Evolutionary conservation across 2,888 invertebrate species (phyloP).

Genomic region (Nomada goodeniana): DNA sequence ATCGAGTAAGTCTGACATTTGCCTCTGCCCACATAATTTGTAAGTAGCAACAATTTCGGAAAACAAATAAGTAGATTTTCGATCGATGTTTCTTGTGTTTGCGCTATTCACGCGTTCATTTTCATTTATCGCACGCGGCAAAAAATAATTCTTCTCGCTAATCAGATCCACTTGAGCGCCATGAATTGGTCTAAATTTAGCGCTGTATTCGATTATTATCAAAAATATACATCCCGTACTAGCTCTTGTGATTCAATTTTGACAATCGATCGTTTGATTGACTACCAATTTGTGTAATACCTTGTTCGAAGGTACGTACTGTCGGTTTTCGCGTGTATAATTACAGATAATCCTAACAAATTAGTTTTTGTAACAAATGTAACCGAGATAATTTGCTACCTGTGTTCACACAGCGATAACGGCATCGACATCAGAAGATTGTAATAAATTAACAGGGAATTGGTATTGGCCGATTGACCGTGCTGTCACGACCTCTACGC

Average conservation of each 20-base stretch:
- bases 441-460: constrained; percentile 81
- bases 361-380: background rate
- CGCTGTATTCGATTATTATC: constrained; percentile 12
- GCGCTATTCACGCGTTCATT: too few relatives aligned
- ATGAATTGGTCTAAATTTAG: constrained; percentile 27
- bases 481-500: constrained; percentile 75
- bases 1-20: background rate
- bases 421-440: constrained; percentile 76
- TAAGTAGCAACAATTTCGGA: constrained; percentile 11
- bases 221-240: background rate
- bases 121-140: background rate
- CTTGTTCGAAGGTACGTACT: too few relatives aligned
- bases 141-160: constrained; percentile 13
- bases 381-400: constrained; percentile 39
- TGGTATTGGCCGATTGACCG: constrained; percentile 80
- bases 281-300: background rate
- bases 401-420: constrained; percentile 54
- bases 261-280: background rate
- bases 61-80: background rate
- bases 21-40: background rate
- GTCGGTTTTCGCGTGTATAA: background rate
- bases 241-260: background rate
- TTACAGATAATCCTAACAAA: background rate
- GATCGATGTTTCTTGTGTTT: background rate
- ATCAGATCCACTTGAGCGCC: constrained; percentile 7